A percentile compares a stretch with the other conserved stretches of the same genome.
Evolutionary conservation across 2,888 invertebrate genomes (phyloP).

Genomic region (Thera obeliscata): DNA sequence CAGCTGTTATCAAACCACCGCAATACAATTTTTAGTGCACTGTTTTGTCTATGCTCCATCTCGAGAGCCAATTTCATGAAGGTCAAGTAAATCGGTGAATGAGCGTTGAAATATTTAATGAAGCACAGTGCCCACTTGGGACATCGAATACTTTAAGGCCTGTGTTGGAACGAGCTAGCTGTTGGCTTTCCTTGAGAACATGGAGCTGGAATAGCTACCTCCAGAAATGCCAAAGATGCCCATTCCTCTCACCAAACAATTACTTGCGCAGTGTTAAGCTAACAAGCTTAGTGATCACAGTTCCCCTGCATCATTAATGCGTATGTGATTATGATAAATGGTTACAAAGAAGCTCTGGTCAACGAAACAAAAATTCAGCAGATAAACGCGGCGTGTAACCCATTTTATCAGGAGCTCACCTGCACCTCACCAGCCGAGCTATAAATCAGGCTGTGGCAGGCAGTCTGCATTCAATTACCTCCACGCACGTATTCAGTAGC

Average conservation of each 20-base stretch:
- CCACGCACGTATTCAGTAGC: conserved; percentile 50
- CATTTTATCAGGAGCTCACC: background rate
- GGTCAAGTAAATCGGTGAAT: background rate
- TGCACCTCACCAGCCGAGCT: background rate
- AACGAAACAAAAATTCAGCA: background rate
- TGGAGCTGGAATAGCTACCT: too few species aligned
- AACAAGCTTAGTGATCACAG: background rate
- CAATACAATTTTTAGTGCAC: background rate
- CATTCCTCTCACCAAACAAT: too few species aligned
- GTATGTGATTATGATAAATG: background rate
- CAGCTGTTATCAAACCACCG: background rate
- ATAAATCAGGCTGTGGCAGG: conserved; percentile 12
- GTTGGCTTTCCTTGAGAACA: too few species aligned
- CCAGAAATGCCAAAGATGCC: too few species aligned
- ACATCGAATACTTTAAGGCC: too few species aligned
- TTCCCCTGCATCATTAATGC: background rate
- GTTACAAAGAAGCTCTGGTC: too few species aligned
- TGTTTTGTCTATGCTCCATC: background rate
- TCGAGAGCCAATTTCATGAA: background rate
- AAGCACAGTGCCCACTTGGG: too few species aligned
- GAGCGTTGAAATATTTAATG: background rate
- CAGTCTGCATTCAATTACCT: conserved; percentile 50
- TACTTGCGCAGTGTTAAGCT: too few species aligned
- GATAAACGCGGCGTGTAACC: background rate
- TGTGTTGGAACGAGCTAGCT: too few species aligned